Base-by-base conservation (phyloP, 1,140 invertebrate genomes). In the Leptonema lineaticorne region DNA sequence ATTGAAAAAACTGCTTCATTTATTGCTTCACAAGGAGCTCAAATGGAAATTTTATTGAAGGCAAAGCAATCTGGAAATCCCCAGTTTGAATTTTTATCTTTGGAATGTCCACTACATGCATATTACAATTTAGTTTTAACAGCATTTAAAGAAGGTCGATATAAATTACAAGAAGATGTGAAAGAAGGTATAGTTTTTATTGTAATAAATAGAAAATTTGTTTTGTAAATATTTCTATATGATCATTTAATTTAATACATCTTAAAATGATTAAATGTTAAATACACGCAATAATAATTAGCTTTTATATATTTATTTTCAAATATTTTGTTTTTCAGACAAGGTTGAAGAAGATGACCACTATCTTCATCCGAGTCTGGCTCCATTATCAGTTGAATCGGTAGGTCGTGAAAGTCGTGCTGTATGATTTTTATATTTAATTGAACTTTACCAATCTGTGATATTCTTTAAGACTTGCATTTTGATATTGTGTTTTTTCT, bases 31-130 rank as follows among this genome's bases (percentile, higher is more conserved):
- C 96, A 99, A 78, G 97, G 96, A 0, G 85, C 89, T 28, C 97
- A 99, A 83, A 98, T 99, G 96, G 97, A 99, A 83, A 97, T 99
- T 62, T 85, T 99, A 0, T 90, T 99, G 63, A 98, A 98, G 83
- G 93, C 95, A 7, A 99, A 98, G 80, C 97, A 99, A 79, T 86
- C 92, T 0, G 89, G 91, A 73, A 99, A 99, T 83, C 84, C 89
- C 1, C 93, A 96, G 79, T 99, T 99, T 83, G 84, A 90, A 57
- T 99, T 99, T 81, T 84, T 99, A 18, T 91, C 92, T 41, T 93
- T 93, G 78, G 92, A 94, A 71, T 87, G 92, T 67, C 75, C 82
- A 0, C 81, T 99, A 16, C 89, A 98, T 83, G 88, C 89, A 1
- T 99, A 97, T 81, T 99, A 98, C 78, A 91, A 90, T 72, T 89